Conservation (phyloP, 2,888 invertebrate genomes). For the Pollenia amentaria region DNA sequence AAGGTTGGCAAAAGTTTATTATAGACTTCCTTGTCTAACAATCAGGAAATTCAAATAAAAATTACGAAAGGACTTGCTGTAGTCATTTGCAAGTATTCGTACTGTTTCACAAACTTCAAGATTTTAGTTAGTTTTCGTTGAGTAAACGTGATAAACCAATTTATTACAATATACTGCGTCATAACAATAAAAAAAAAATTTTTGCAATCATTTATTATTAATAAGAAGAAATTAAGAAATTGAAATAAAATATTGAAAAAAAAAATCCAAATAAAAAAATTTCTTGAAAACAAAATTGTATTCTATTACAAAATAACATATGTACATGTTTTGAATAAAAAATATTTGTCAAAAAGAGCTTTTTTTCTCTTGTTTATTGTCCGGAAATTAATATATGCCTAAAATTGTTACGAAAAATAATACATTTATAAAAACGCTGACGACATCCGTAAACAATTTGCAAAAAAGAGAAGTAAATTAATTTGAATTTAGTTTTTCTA, state of each 20-base stretch:
- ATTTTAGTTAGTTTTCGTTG: constrained; percentile 69
- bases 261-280: constrained; percentile 4
- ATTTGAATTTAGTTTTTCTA: neutral
- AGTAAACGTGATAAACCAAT: constrained; percentile 65
- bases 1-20: constrained; percentile 59
- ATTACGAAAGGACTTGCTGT: constrained; percentile 61
- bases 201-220: constrained; percentile 40
- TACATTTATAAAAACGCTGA: constrained; percentile 27
- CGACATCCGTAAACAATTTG: constrained; percentile 14
- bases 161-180: constrained; percentile 20
- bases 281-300: constrained; percentile 27
- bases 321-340: too few relatives aligned
- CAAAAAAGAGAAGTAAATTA: constrained; percentile 2
- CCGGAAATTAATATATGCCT: neutral
- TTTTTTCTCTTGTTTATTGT: neutral
- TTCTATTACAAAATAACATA: too few relatives aligned
- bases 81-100: constrained; percentile 42
- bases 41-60: constrained; percentile 58
- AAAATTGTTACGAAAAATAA: neutral
- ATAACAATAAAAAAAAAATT: constrained; percentile 21
- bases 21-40: constrained; percentile 72
- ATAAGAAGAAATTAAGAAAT: neutral
- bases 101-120: constrained; percentile 50
- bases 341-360: constrained; percentile 15
- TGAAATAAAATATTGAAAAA: neutral